phyloP scores from a whole-genome alignment of 1,140 invertebrate genomes.

The Trypoxylus dichotomus region DNA sequence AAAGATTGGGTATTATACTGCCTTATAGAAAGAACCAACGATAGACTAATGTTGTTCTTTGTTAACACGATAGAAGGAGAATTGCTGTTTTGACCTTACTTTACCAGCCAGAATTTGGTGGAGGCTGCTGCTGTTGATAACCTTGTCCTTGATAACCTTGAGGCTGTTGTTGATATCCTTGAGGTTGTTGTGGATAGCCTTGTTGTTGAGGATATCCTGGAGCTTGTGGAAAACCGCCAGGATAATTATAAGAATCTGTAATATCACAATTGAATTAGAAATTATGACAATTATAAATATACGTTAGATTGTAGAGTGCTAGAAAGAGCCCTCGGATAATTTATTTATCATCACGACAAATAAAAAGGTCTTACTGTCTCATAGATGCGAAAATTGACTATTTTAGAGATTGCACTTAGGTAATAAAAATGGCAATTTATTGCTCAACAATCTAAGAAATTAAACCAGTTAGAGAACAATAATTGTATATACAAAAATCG shows the following conservation, averaged over 20 bases:
- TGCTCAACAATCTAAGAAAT: too few relatives aligned
- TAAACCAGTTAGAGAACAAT: too few relatives aligned
- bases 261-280: background rate
- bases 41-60: background rate
- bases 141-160: slow-evolving; percentile 26
- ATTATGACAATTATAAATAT: too few relatives aligned
- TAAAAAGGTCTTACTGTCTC: too few relatives aligned
- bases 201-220: slow-evolving; percentile 38
- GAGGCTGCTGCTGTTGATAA: background rate
- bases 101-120: slow-evolving; percentile 42
- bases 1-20: background rate
- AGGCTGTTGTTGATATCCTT: slow-evolving; percentile 37
- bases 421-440: too few relatives aligned
- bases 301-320: too few relatives aligned
- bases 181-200: slow-evolving; percentile 41
- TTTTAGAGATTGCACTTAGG: too few relatives aligned
- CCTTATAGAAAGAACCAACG: too few relatives aligned
- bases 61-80: background rate
- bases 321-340: too few relatives aligned
- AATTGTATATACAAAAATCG: too few relatives aligned
- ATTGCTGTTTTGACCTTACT: background rate
- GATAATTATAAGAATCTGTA: slow-evolving; percentile 54
- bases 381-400: too few relatives aligned
- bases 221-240: slow-evolving; percentile 53
- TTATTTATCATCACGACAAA: too few relatives aligned